These are phyloP conservation scores for Acanthurus tractus DNA, from an alignment of 2,797 vertebrate genomes.

Conservation along the genomic window DNA sequence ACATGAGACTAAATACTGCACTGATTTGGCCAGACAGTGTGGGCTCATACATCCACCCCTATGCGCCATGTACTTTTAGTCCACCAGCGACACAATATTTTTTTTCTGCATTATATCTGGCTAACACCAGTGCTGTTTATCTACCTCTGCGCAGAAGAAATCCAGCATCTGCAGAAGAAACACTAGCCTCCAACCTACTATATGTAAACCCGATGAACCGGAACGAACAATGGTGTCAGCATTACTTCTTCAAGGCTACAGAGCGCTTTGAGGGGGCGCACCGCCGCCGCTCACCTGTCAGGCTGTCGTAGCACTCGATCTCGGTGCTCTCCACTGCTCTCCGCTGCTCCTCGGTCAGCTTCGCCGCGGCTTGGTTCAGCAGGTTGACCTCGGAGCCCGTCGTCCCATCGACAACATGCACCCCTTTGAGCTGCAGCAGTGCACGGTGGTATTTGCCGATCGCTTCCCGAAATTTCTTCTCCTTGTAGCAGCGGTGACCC, in stretches of 20 bases:
- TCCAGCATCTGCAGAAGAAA: conserved; percentile 26
- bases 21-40: background rate
- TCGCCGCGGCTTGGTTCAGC: conserved; percentile 83
- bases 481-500: conserved; percentile 93
- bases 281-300: conserved; percentile 87
- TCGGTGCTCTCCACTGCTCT: conserved; percentile 92
- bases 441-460: conserved; percentile 96
- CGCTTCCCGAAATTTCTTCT: conserved; percentile 96
- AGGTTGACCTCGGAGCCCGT: conserved; percentile 86
- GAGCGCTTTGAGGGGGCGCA: background rate
- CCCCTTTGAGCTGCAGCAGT: conserved; percentile 92
- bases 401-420: conserved; percentile 84
- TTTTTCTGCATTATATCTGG: background rate
- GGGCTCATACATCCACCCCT: background rate
- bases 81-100: background rate
- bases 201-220: conserved; percentile 62
- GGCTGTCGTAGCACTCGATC: conserved; percentile 94
- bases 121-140: background rate
- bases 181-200: background rate
- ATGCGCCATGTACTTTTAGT: background rate
- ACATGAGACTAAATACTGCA: background rate
- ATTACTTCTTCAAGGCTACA: no score
- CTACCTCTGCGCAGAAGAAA: conserved; percentile 13
- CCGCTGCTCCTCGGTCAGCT: conserved; percentile 91
- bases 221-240: conserved; percentile 28